Evolutionary conservation across 37 sponge, comb jelly and placozoan species (phyloP).

Genomic region (Ephydatia muelleri): DNA sequence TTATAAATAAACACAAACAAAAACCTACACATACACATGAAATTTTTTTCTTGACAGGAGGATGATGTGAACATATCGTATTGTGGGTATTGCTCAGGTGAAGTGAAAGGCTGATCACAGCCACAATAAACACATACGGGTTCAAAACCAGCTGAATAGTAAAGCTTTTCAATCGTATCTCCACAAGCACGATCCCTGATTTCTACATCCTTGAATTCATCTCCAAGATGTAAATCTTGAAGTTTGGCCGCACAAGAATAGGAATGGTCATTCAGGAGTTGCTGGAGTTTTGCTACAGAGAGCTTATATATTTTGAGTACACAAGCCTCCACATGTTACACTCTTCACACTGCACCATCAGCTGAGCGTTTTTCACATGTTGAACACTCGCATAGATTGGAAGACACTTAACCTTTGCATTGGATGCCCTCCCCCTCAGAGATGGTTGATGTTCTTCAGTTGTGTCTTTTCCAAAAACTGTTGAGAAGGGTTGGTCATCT

Average conservation of each 20-base stretch:
- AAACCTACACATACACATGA: no score
- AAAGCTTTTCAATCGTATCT: slow-evolving; percentile 48
- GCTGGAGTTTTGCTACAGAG: slow-evolving; percentile 14
- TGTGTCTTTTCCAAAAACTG: no score
- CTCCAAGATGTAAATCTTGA: slow-evolving; percentile 29
- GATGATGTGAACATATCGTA: slow-evolving; percentile 11
- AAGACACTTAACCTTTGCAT: slow-evolving; percentile 15
- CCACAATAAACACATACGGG: slow-evolving; percentile 46
- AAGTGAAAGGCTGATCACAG: slow-evolving; percentile 17
- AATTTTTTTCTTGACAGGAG: slow-evolving; percentile 8
- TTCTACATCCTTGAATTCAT: slow-evolving; percentile 22
- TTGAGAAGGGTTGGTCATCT: no score
- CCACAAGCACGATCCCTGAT: slow-evolving; percentile 35
- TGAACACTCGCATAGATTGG: slow-evolving; percentile 48
- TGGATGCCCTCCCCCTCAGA: no score
- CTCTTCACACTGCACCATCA: slow-evolving; percentile 46
- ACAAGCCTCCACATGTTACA: slow-evolving; percentile 46
- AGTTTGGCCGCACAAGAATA: slow-evolving; percentile 49
- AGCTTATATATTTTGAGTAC: slow-evolving; percentile 41
- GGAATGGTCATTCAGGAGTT: slow-evolving; percentile 4
- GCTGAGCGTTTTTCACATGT: slow-evolving; percentile 39
- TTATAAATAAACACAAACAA: no score
- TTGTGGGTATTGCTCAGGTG: slow-evolving; percentile 15
- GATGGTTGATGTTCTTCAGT: no score
- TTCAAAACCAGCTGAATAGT: slow-evolving; percentile 44